Evolutionary conservation across 1,140 invertebrate genomes (phyloP).

Genomic region (Ceratosolen solmsi): DNA sequence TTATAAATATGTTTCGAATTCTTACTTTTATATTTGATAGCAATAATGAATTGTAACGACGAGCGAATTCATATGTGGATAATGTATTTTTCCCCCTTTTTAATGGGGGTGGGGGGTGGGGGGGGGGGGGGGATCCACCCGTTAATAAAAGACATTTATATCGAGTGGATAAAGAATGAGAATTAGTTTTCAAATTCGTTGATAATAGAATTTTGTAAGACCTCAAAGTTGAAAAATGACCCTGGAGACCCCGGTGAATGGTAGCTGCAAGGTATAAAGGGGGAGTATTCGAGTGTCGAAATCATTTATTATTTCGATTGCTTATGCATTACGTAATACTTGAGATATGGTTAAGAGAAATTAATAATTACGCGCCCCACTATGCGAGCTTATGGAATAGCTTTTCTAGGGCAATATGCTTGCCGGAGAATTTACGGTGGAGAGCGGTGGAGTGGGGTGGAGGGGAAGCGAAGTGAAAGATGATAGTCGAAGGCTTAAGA

Average conservation of each 20-base stretch:
- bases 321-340: background rate
- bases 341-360: conserved; percentile 15
- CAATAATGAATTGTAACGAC: no score
- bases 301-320: conserved; percentile 10
- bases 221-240: background rate
- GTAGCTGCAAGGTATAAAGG: background rate
- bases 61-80: no score
- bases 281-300: background rate
- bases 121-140: background rate
- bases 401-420: background rate
- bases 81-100: no score
- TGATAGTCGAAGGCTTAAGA: background rate
- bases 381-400: background rate
- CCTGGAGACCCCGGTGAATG: background rate
- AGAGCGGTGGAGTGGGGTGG: no score
- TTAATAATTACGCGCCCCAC: background rate
- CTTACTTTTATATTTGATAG: no score
- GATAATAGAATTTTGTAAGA: conserved; percentile 1
- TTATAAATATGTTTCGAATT: no score
- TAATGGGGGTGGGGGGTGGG: no score
- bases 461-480: background rate
- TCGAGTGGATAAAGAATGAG: background rate
- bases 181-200: background rate
- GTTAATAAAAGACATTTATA: background rate
- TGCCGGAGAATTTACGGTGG: no score